phyloP scores from a whole-genome alignment of 2,888 invertebrate species.

The Microplitis manilae region DNA sequence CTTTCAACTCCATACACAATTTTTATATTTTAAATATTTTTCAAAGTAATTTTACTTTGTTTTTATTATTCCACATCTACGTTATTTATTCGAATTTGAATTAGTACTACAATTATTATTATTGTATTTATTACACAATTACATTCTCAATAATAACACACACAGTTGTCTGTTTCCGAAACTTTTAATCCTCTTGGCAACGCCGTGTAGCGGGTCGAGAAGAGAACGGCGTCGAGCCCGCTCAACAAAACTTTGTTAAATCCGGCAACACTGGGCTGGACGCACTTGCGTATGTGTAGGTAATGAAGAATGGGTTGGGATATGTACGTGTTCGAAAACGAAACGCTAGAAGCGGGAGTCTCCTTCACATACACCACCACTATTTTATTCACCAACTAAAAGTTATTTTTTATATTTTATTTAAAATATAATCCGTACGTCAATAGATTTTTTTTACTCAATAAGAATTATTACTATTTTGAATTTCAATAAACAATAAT shows the following conservation, averaged over 20 bases:
- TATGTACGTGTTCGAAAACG: constrained; percentile 37
- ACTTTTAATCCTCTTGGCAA: constrained; percentile 10
- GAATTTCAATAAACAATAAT: background rate
- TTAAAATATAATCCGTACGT: no score
- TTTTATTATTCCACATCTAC: background rate
- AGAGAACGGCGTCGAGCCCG: constrained; percentile 16
- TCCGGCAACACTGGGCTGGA: constrained; percentile 29
- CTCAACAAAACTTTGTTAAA: background rate
- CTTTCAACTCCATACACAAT: background rate
- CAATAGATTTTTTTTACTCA: background rate
- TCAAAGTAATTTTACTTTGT: background rate
- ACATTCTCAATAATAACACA: background rate
- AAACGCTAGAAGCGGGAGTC: constrained; percentile 41
- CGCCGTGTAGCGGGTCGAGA: constrained; percentile 12
- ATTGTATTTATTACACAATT: background rate
- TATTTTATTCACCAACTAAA: background rate
- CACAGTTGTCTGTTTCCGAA: background rate
- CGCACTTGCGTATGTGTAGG: constrained; percentile 45
- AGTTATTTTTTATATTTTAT: background rate
- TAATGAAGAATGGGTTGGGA: constrained; percentile 31
- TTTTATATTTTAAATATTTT: background rate
- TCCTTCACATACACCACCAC: constrained; percentile 4
- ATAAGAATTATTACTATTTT: background rate
- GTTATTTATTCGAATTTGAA: background rate
- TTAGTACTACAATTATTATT: background rate